Evolutionary conservation across 1,140 invertebrate genomes (phyloP).

Genomic region (Zaprionus taronus): DNA sequence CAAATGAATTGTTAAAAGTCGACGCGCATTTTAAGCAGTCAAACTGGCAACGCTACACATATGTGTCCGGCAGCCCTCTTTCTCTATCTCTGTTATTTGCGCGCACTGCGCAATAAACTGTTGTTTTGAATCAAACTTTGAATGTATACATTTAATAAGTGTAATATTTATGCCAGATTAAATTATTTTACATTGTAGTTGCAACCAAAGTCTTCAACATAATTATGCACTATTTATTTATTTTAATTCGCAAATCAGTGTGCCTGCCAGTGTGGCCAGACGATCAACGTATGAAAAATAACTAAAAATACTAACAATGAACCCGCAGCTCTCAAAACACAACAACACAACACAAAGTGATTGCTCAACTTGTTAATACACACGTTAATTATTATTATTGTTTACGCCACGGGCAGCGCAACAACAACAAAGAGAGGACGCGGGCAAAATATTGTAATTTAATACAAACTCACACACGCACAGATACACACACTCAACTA

Average conservation of each 20-base stretch:
- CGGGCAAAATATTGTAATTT: slow-evolving; percentile 19
- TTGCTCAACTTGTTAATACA: background rate
- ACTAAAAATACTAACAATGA: slow-evolving; percentile 21
- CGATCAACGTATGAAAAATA: background rate
- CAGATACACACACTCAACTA: background rate
- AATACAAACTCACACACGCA: background rate
- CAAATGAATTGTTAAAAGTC: background rate
- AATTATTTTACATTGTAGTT: background rate
- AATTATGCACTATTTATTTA: background rate
- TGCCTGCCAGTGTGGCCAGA: slow-evolving; percentile 12
- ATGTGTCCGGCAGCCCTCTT: background rate
- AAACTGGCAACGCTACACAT: background rate
- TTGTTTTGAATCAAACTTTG: background rate
- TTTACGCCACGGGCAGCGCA: slow-evolving; percentile 24
- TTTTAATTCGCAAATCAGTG: background rate
- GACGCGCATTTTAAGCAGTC: background rate
- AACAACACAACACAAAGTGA: slow-evolving; percentile 1
- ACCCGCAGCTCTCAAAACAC: background rate
- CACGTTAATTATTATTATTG: slow-evolving; percentile 41
- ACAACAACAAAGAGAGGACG: slow-evolving; percentile 19
- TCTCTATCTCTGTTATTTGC: background rate
- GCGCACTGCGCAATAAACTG: background rate
- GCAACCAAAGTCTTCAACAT: background rate
- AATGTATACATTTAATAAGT: background rate
- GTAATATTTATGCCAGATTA: no score